A percentile compares a stretch with the other conserved stretches of the same genome.
These are phyloP conservation scores for Nasonia oneida DNA, from an alignment of 2,888 invertebrate species.

Conservation along the genomic window DNA sequence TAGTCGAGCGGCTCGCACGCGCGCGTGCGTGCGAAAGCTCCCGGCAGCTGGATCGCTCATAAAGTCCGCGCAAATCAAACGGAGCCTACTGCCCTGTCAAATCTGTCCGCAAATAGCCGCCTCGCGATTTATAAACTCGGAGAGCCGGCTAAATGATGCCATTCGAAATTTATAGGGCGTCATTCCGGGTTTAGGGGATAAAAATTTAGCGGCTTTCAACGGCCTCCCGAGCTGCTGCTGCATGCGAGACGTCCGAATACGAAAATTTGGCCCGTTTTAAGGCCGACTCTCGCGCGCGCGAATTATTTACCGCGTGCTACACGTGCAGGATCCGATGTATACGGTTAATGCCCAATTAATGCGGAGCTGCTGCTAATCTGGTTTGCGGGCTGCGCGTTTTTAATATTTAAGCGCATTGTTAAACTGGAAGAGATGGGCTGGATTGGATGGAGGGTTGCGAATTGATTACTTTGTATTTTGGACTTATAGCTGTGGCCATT, in stretches of 20 bases:
- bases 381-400: neutral
- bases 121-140: constrained; percentile 44
- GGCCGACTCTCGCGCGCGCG: neutral
- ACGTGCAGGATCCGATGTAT: constrained; percentile 8
- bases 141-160: constrained; percentile 40
- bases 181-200: neutral
- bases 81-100: neutral
- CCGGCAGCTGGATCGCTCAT: constrained; percentile 48
- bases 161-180: constrained; percentile 41
- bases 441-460: neutral
- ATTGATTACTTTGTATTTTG: too few species aligned
- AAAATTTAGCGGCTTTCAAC: constrained; percentile 34
- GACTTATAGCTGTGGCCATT: too few species aligned
- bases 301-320: constrained; percentile 35
- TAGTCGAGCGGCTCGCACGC: constrained; percentile 2
- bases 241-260: neutral
- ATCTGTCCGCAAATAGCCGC: constrained; percentile 20
- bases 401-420: constrained; percentile 17
- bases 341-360: constrained; percentile 32
- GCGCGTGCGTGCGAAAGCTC: constrained; percentile 22
- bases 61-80: constrained; percentile 51
- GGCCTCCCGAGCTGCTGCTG: neutral
- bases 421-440: constrained; percentile 29
- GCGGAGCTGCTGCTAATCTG: neutral
- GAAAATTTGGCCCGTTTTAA: constrained; percentile 1